Percentiles rank a stretch among this genome's conserved stretches.
Evolutionary conservation across 2,797 vertebrate species (phyloP).

Genomic region (Echiichthys vipera): DNA sequence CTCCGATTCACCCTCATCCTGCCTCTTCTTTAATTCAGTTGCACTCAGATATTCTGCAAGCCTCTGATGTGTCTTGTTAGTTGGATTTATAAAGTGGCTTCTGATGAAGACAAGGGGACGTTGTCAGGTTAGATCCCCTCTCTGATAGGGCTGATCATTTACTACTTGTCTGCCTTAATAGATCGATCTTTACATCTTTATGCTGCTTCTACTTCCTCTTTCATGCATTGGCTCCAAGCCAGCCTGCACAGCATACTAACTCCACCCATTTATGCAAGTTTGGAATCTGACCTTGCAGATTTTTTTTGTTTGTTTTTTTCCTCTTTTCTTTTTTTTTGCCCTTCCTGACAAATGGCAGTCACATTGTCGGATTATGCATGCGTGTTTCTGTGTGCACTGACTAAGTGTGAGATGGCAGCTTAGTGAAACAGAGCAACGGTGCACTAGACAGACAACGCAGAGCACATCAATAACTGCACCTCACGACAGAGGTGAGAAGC

Average conservation of each 20-base stretch:
- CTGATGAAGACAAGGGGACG: conserved; percentile 38
- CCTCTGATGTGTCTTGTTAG: conserved; percentile 51
- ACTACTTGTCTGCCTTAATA: conserved; percentile 44
- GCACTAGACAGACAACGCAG: conserved; percentile 80
- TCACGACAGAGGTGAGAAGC: conserved; percentile 89
- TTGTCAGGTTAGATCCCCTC: conserved; percentile 52
- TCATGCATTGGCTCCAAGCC: conserved; percentile 81
- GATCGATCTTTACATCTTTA: conserved; percentile 46
- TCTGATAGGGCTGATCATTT: conserved; percentile 50
- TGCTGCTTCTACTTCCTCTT: conserved; percentile 67
- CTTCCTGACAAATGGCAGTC: conserved; percentile 62
- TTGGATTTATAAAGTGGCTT: conserved; percentile 55
- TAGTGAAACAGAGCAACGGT: conserved; percentile 82
- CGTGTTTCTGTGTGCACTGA: conserved; percentile 35
- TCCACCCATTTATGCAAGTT: conserved; percentile 92
- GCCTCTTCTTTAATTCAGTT: conserved; percentile 41
- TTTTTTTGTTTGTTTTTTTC: conserved; percentile 27
- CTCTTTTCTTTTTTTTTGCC: conserved; percentile 46
- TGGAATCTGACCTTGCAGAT: conserved; percentile 91
- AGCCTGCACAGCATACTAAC: conserved; percentile 81
- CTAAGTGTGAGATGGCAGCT: conserved; percentile 49
- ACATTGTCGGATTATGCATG: conserved; percentile 44
- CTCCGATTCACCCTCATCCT: conserved; percentile 61
- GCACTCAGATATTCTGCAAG: conserved; percentile 34
- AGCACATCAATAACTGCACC: conserved; percentile 85